phyloP scores from a whole-genome alignment of 2,888 invertebrate species.

The Dorcus parallelipipedus region DNA sequence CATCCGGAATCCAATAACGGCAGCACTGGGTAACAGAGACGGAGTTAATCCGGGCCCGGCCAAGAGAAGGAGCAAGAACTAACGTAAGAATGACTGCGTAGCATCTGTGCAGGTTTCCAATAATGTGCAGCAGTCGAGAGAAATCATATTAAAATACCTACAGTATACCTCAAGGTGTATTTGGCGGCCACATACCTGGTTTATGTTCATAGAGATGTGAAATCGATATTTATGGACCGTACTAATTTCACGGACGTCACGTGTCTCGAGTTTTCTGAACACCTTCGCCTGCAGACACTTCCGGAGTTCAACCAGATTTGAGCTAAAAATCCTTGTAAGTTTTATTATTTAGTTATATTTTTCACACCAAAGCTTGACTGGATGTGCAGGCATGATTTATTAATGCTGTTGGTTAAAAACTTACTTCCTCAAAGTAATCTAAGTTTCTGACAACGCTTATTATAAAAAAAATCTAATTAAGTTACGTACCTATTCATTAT shows the following conservation, averaged over 20 bases:
- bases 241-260: constrained; percentile 20
- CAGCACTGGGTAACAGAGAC: constrained; percentile 27
- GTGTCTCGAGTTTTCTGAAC: too few relatives aligned
- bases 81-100: constrained; percentile 42
- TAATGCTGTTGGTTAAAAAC: too few relatives aligned
- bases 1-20: constrained; percentile 42
- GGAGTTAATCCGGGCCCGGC: constrained; percentile 13
- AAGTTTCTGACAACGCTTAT: too few relatives aligned
- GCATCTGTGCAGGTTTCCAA: constrained; percentile 49
- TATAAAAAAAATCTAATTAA: too few relatives aligned
- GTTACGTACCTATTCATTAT: too few relatives aligned
- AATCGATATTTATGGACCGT: constrained; percentile 32
- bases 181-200: constrained; percentile 44
- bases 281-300: too few relatives aligned
- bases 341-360: too few relatives aligned
- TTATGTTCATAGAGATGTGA: constrained; percentile 38
- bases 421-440: too few relatives aligned
- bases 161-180: constrained; percentile 46
- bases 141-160: constrained; percentile 48
- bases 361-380: too few relatives aligned
- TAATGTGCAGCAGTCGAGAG: constrained; percentile 47
- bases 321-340: too few relatives aligned
- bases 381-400: too few relatives aligned
- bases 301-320: too few relatives aligned
- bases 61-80: constrained; percentile 19